A percentile compares a stretch with the other conserved stretches of the same genome.
phyloP scores from a whole-genome alignment of 2,797 vertebrate genomes.

The Aeoliscus strigatus region DNA sequence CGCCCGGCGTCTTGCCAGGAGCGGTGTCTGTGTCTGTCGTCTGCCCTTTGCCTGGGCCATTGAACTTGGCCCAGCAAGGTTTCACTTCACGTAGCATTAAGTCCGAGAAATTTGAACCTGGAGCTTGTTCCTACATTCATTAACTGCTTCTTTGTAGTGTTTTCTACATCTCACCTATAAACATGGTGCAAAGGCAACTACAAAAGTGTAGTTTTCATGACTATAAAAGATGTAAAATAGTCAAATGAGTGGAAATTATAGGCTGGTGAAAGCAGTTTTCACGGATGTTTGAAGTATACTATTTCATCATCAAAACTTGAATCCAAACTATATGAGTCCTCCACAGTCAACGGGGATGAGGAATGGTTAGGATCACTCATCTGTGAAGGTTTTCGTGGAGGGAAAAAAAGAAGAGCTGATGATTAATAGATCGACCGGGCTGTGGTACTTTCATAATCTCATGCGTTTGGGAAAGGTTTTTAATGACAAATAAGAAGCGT shows the following conservation, averaged over 20 bases:
- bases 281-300: no score
- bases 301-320: no score
- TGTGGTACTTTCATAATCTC: slow-evolving; percentile 65
- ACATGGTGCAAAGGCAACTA: no score
- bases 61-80: slow-evolving; percentile 53
- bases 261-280: no score
- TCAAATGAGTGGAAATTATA: no score
- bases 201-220: no score
- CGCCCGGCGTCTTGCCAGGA: slow-evolving; percentile 48
- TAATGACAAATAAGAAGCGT: slow-evolving; percentile 71
- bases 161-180: no score
- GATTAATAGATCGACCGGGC: slow-evolving; percentile 71
- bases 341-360: slow-evolving; percentile 47
- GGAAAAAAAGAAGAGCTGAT: slow-evolving; percentile 20
- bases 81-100: slow-evolving; percentile 20
- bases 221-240: no score
- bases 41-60: slow-evolving; percentile 59
- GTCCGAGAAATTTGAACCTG: slow-evolving; percentile 10
- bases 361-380: slow-evolving; percentile 49
- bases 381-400: slow-evolving; percentile 65
- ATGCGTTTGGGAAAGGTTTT: slow-evolving; percentile 60
- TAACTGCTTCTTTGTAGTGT: no score
- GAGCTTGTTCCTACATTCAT: slow-evolving; percentile 1
- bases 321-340: slow-evolving; percentile 25
- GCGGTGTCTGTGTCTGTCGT: slow-evolving; percentile 59